A percentile compares a stretch with the other conserved stretches of the same genome.
phyloP scores from a whole-genome alignment of 2,113 vertebrate species.

The Chascanopsetta lugubris region DNA sequence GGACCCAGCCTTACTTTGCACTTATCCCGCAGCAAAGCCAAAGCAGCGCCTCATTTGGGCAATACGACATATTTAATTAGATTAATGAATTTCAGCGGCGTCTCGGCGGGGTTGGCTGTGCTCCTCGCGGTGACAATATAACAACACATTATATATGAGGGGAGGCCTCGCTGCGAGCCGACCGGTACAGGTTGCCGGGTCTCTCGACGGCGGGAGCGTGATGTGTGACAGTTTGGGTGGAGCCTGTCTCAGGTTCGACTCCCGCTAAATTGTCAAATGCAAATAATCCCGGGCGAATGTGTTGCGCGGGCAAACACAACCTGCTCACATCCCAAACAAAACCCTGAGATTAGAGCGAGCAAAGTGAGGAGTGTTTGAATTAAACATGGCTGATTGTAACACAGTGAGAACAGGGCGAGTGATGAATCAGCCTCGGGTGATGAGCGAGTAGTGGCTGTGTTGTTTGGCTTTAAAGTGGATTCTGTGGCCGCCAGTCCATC shows the following conservation, averaged over 20 bases:
- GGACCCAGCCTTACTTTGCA: constrained; percentile 97
- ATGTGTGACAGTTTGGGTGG: constrained; percentile 84
- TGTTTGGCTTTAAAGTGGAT: constrained; percentile 53
- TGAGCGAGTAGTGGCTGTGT: constrained; percentile 49
- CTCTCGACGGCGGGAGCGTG: constrained; percentile 76
- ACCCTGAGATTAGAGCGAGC: constrained; percentile 61
- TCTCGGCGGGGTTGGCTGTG: constrained; percentile 92
- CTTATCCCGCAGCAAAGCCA: constrained; percentile 99
- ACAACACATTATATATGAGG: constrained; percentile 96
- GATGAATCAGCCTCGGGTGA: constrained; percentile 43
- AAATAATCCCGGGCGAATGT: constrained; percentile 73
- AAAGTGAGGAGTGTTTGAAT: constrained; percentile 62
- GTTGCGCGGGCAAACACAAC: constrained; percentile 57
- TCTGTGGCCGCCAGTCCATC: constrained; percentile 36
- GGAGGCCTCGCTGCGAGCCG: constrained; percentile 88
- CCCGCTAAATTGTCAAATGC: constrained; percentile 83
- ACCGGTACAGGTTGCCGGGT: constrained; percentile 80
- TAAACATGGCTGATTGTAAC: constrained; percentile 67
- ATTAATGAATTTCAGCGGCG: constrained; percentile 98
- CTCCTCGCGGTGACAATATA: constrained; percentile 93
- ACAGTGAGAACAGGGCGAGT: constrained; percentile 41
- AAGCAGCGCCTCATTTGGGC: constrained; percentile 95
- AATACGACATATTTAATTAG: constrained; percentile 99
- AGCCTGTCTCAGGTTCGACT: constrained; percentile 85
- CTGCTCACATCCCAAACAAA: constrained; percentile 50